Evolutionary conservation across 2,113 vertebrate species (phyloP).

Genomic region (Lepus timidus): DNA sequence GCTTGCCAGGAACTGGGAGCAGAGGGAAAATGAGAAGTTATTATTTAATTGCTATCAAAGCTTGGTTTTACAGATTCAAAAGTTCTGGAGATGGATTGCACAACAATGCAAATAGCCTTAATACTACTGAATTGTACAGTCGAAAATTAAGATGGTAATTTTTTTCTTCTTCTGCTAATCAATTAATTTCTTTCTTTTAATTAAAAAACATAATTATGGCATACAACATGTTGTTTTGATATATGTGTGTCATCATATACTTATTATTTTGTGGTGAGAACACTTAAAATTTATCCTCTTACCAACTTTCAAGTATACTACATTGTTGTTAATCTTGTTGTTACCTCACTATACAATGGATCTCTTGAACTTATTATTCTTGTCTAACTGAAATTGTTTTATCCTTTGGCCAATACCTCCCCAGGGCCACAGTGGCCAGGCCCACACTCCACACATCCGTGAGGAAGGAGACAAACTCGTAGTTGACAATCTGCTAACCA

Average conservation of each 20-base stretch:
- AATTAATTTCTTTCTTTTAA: neutral
- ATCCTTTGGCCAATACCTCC: neutral
- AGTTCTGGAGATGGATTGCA: neutral
- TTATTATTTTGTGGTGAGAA: neutral
- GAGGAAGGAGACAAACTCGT: no score
- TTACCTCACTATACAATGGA: neutral
- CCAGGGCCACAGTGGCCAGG: neutral
- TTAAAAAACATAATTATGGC: neutral
- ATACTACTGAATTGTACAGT: neutral
- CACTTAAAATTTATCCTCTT: neutral
- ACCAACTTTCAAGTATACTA: neutral
- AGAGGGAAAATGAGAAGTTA: neutral
- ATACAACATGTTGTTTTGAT: neutral
- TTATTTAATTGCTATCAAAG: neutral
- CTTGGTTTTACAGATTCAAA: slow-evolving; percentile 15
- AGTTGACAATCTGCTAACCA: neutral
- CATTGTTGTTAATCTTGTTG: neutral
- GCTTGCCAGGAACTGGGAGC: neutral
- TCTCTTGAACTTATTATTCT: neutral
- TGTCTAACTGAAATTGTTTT: neutral
- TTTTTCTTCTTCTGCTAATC: neutral
- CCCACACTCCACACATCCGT: no score
- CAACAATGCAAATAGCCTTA: neutral
- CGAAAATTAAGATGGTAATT: neutral
- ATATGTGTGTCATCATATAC: neutral